Base-by-base conservation (phyloP, 2,113 vertebrate genomes). In the Halcyon malimbica region DNA sequence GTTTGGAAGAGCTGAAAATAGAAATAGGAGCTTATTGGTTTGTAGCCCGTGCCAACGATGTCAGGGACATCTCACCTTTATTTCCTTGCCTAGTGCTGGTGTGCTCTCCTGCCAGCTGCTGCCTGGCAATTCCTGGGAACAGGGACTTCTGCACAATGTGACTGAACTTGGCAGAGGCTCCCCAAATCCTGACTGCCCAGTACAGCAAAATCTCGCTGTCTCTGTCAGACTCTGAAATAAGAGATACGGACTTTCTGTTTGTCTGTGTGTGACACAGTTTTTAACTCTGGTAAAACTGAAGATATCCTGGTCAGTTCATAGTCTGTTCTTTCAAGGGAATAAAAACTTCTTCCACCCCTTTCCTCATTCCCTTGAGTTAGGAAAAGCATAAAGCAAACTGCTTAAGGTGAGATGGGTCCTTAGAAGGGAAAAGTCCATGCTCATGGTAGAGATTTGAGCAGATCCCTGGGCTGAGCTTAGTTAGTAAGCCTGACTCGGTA, bases 321-420 rank as follows among this genome's bases (percentile, higher is more conserved):
- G 54, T 6, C 82, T 50, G 41, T 94, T 94, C 81, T 94, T 84
- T 17, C 37, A 54, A 79, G 50, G 63, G 67, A 57, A 24, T 41
- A 25, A 84, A 92, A 93, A 23, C 82, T 46, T 76, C 65, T 91
- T 87, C 90, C 82, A 60, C 95, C 90, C 65, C 65, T 93, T 96
- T 97, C 92, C 84, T 95, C 95, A 87, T 84, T 95, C 42, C 28
- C 6, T 1, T 0, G 1, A 37, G 37, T 67, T 33, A 53, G 63
- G 31, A 80, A 68, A n/a, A 85, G 37, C 77, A 44, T 57, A 24
- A 87, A 74, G 41, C 29, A 57, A 83, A 75, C 33, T 8, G 26
- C 51, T 51, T 37, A 42, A 92, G 76, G 56, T 83, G 64, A 51
- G 59, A 23, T 37, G 59, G 50, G 29, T n/a, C 79, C 54, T 79